Base-by-base conservation (phyloP, 1,140 invertebrate genomes). In the Armadillidium nasatum region DNA sequence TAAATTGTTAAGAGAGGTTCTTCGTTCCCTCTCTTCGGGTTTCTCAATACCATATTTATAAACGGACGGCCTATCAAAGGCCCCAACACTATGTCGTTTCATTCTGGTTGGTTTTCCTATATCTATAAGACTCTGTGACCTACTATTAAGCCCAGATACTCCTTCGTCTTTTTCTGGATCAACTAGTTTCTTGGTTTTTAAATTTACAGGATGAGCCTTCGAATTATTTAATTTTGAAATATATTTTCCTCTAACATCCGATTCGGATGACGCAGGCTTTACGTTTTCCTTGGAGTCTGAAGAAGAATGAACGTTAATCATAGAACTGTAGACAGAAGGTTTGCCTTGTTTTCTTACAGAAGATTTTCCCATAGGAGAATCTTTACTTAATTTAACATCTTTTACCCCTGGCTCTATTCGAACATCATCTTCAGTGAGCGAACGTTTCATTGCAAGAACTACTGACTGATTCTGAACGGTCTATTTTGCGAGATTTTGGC, bases 401-500 rank as follows among this genome's bases (percentile, higher is more conserved):
- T 19, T 60, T 60, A 1, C n/a, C 15, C 13, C 10, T 15, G 43
- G 4, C 6, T 76, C 76, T 11, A 77, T 66, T 23, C 75, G 54
- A 10, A 78, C 75, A 46, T 80, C 79, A 33, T 80, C 75, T 46
- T 80, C 76, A 3, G 76, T 80, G 22, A 77, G 76, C 45, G 76
- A 60, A 15, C 76, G 76, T 70, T 80, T 80, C 76, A 77, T 77
- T 10, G 74, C 76, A 44, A 13, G 60, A 50, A 68, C 75, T 44
- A 45, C 88, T 83, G 81, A 88, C 83, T 72, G 88, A 87, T 54
- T 89, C 88, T 7, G 87, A 86, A 73, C 88, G 88, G 81, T 88
- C 87, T 50, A 50, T 50, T 50, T 50, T 50, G 78, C 85, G 84
- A 73, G 84, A 85, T 11, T 84, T 84, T 2, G 85, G 72, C 60